Percentiles rank a stretch among this genome's conserved stretches.
These are phyloP conservation scores for Columbina picui DNA, from an alignment of 2,113 vertebrate genomes.

Conservation along the genomic window DNA sequence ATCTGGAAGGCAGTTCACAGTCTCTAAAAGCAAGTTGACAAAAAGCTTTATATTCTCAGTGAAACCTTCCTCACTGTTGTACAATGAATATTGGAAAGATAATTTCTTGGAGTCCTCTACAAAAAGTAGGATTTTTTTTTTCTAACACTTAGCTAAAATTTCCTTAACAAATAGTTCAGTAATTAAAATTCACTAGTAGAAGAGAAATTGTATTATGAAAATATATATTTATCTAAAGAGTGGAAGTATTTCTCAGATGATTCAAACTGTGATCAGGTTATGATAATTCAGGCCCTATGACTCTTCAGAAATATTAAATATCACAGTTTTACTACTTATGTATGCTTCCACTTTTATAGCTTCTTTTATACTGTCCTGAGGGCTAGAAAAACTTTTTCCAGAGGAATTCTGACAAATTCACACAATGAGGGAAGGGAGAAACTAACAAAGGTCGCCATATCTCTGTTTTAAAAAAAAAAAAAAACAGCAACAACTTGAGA, in stretches of 20 bases:
- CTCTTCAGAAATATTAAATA: conserved; percentile 17
- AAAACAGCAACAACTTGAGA: neutral
- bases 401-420: neutral
- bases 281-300: neutral
- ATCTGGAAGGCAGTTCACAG: neutral
- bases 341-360: neutral
- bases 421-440: neutral
- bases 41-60: neutral
- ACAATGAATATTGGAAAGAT: conserved; percentile 2
- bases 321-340: conserved; percentile 2
- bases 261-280: neutral
- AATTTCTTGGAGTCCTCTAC: neutral
- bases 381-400: neutral
- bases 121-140: neutral
- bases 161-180: neutral
- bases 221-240: neutral
- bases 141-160: neutral
- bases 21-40: conserved; percentile 4
- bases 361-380: neutral
- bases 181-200: neutral
- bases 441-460: neutral
- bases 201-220: neutral
- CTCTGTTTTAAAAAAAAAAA: neutral
- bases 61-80: neutral
- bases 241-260: neutral